phyloP scores from a whole-genome alignment of 2,113 vertebrate species.

The Cochlearius cochlearius region DNA sequence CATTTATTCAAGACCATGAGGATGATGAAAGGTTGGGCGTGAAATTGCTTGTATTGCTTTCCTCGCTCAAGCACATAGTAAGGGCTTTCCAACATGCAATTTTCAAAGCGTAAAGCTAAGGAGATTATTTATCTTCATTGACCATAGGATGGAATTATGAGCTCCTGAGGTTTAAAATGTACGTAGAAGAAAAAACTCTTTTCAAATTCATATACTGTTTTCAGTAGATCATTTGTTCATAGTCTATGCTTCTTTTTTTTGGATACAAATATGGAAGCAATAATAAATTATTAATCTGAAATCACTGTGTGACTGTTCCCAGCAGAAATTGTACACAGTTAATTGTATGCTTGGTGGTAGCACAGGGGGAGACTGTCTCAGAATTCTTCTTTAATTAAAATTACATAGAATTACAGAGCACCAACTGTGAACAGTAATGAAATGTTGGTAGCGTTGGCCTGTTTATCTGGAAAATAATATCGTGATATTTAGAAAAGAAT shows the following conservation, averaged over 20 bases:
- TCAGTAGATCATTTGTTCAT: background rate
- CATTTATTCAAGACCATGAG: background rate
- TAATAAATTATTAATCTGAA: slow-evolving; percentile 81
- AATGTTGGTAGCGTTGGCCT: slow-evolving; percentile 63
- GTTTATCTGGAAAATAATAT: slow-evolving; percentile 69
- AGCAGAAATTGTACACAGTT: slow-evolving; percentile 77
- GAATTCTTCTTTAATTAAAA: slow-evolving; percentile 87
- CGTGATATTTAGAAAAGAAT: slow-evolving; percentile 14
- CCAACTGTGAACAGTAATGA: slow-evolving; percentile 79
- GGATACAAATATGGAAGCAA: slow-evolving; percentile 57
- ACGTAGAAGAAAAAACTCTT: background rate
- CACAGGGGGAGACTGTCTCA: slow-evolving; percentile 77
- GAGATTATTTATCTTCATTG: background rate
- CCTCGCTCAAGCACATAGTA: background rate
- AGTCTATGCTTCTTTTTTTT: background rate
- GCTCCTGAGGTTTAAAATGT: background rate
- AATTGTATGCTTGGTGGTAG: slow-evolving; percentile 81
- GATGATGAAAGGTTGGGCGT: background rate
- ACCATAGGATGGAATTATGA: background rate
- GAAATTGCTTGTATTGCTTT: background rate
- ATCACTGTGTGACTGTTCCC: slow-evolving; percentile 74
- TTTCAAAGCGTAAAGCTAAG: background rate
- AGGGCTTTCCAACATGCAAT: background rate
- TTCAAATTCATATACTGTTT: background rate
- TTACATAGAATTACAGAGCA: slow-evolving; percentile 82